Evolutionary conservation across 2,797 vertebrate genomes (phyloP).

Genomic region (Trematomus bernacchii): DNA sequence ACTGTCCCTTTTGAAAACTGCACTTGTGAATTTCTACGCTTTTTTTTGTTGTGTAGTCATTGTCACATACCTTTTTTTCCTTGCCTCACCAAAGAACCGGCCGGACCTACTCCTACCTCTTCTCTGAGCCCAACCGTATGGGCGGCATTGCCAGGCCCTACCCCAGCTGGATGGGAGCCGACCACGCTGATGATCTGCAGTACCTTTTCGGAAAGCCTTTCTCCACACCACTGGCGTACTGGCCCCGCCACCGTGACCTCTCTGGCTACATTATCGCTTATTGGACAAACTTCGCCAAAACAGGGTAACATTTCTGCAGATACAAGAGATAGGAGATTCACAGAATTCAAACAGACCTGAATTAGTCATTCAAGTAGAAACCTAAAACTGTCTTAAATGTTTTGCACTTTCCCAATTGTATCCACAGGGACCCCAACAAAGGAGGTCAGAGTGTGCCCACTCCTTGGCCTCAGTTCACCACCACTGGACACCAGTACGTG

Average conservation of each 20-base stretch:
- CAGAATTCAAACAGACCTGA: neutral
- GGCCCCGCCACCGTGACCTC: slow-evolving; percentile 85
- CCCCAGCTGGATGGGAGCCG: slow-evolving; percentile 93
- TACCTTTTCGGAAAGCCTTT: slow-evolving; percentile 96
- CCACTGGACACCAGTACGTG: slow-evolving; percentile 73
- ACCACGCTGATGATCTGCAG: slow-evolving; percentile 94
- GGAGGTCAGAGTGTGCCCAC: slow-evolving; percentile 85
- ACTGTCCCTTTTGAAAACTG: neutral
- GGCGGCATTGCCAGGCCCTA: slow-evolving; percentile 80
- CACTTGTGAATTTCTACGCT: too few relatives aligned
- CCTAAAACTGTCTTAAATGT: neutral
- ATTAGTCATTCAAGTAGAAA: neutral
- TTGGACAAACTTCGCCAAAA: slow-evolving; percentile 97
- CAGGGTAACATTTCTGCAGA: slow-evolving; percentile 84
- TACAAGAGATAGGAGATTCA: neutral
- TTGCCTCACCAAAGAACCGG: slow-evolving; percentile 69
- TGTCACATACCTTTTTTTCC: neutral
- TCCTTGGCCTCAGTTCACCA: slow-evolving; percentile 86
- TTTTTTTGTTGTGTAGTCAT: neutral
- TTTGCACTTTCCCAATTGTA: neutral
- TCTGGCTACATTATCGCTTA: slow-evolving; percentile 91
- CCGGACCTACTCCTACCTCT: slow-evolving; percentile 91
- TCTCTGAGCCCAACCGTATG: slow-evolving; percentile 89
- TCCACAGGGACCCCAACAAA: slow-evolving; percentile 89
- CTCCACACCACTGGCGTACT: slow-evolving; percentile 85